phyloP scores from a whole-genome alignment of 2,113 vertebrate species.

The Nothoprocta perdicaria region DNA sequence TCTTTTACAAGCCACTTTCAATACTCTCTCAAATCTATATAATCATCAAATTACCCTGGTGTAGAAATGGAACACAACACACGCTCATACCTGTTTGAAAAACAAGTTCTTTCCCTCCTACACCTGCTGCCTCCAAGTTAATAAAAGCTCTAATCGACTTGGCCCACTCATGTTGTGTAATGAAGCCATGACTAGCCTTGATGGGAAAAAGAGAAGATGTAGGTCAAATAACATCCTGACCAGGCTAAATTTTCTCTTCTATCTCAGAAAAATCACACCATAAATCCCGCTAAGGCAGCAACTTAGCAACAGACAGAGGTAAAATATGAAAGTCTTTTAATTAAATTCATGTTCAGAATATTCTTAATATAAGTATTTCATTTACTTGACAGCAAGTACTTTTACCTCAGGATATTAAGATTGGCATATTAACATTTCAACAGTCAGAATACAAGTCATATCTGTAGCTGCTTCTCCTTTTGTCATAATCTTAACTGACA shows the following conservation, averaged over 20 bases:
- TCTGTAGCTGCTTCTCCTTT: neutral
- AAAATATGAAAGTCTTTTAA: neutral
- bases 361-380: neutral
- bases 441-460: neutral
- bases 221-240: constrained; percentile 13
- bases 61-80: neutral
- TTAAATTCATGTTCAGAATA: neutral
- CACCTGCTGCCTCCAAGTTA: constrained; percentile 97
- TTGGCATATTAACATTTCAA: neutral
- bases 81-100: constrained; percentile 93
- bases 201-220: constrained; percentile 31
- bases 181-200: constrained; percentile 98
- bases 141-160: constrained; percentile 92
- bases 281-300: neutral
- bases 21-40: neutral
- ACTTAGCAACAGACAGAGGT: neutral
- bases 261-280: neutral
- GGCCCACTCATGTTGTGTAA: constrained; percentile 96
- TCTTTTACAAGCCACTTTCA: neutral
- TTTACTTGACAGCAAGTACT: neutral
- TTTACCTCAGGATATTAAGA: neutral
- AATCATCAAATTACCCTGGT: neutral
- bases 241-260: neutral
- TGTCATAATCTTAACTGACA: neutral
- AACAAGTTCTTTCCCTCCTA: constrained; percentile 98